phyloP scores from a whole-genome alignment of 2,113 vertebrate genomes.

The Istiophorus platypterus region DNA sequence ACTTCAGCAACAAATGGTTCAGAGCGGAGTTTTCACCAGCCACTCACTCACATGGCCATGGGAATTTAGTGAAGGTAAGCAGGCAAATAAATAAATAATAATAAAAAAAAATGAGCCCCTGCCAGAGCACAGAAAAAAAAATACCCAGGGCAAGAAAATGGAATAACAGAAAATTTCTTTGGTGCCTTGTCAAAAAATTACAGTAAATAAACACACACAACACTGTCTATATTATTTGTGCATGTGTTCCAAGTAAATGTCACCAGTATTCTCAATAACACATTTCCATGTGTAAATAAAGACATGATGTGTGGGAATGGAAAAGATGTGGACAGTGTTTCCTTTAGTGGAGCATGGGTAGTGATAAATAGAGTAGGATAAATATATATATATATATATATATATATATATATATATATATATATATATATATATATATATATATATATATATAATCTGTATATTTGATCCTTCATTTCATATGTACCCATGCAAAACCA shows the following conservation, averaged over 20 bases:
- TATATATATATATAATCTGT: background rate
- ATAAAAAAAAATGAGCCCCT: slow-evolving; percentile 10
- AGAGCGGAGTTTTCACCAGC: slow-evolving; percentile 45
- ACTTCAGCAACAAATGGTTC: slow-evolving; percentile 49
- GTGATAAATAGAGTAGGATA: background rate
- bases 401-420: background rate
- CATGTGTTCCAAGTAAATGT: slow-evolving; percentile 13
- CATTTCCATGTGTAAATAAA: slow-evolving; percentile 15
- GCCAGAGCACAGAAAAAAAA: slow-evolving; percentile 38
- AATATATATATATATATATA: background rate
- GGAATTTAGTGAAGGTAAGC: slow-evolving; percentile 60
- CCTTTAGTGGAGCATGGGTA: background rate
- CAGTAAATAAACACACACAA: slow-evolving; percentile 15
- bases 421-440: background rate
- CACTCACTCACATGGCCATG: slow-evolving; percentile 43
- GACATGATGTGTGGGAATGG: slow-evolving; percentile 2
- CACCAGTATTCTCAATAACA: slow-evolving; percentile 5
- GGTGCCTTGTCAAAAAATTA: slow-evolving; percentile 6
- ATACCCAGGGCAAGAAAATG: slow-evolving; percentile 18
- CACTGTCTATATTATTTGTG: background rate
- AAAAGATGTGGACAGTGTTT: background rate
- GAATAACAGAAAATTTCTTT: slow-evolving; percentile 33
- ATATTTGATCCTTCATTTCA: slow-evolving; percentile 4
- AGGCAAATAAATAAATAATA: too few relatives aligned
- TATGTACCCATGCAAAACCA: slow-evolving; percentile 3